These are phyloP conservation scores for Acipenser ruthenus DNA, from an alignment of 2,797 vertebrate species.

Conservation along the genomic window DNA sequence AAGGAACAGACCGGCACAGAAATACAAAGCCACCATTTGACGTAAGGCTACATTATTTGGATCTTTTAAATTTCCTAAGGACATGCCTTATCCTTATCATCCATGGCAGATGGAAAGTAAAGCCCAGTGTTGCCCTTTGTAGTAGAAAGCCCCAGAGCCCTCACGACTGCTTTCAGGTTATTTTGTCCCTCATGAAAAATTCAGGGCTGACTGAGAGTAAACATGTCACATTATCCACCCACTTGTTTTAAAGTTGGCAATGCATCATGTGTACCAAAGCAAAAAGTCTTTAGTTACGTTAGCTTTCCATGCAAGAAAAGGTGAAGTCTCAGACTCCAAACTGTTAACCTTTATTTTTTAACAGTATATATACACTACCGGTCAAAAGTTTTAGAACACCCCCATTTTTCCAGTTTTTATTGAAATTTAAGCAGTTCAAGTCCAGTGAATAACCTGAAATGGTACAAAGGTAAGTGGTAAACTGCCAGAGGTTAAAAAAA, in stretches of 20 bases:
- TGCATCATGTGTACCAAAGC: conserved; percentile 20
- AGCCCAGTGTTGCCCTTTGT: conserved; percentile 95
- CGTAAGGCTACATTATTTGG: conserved; percentile 18
- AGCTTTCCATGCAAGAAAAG: background rate
- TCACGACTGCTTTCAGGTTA: conserved; percentile 66
- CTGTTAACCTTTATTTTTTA: no score
- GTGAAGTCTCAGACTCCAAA: background rate
- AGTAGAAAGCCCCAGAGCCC: conserved; percentile 85
- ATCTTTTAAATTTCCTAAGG: conserved; percentile 60
- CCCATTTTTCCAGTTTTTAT: no score
- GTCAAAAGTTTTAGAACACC: no score
- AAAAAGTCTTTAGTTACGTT: background rate
- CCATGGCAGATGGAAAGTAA: conserved; percentile 98
- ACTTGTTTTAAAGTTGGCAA: conserved; percentile 32
- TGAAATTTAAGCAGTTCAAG: no score
- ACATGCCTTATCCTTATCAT: conserved; percentile 67
- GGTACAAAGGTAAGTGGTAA: no score
- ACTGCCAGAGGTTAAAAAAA: no score
- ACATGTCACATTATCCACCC: conserved; percentile 68
- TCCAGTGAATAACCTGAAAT: no score
- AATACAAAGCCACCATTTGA: conserved; percentile 63
- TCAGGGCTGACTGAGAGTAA: conserved; percentile 73
- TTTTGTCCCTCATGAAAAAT: conserved; percentile 91
- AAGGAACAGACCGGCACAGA: background rate
- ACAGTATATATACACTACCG: no score